Evolutionary conservation across 2,888 invertebrate genomes (phyloP).

Genomic region (Hirtodrosophila alboralis): DNA sequence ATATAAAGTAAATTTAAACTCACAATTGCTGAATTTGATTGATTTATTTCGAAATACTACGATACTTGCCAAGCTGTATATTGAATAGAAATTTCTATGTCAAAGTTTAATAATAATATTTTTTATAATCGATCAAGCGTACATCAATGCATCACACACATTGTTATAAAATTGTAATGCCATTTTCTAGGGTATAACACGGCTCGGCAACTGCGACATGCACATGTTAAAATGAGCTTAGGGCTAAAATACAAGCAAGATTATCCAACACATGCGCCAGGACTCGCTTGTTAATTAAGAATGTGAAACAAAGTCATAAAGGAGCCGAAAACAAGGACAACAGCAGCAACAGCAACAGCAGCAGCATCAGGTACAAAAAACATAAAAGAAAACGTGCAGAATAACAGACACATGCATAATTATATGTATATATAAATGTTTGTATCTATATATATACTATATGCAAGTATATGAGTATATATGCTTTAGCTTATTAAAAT

Average conservation of each 20-base stretch:
- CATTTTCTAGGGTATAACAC: no score
- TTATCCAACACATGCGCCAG: conserved; percentile 62
- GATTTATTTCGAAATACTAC: no score
- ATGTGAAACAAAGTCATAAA: conserved; percentile 78
- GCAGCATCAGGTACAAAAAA: conserved; percentile 42
- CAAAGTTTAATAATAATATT: no score
- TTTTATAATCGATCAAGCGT: no score
- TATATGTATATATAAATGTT: conserved; percentile 6
- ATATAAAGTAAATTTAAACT: no score
- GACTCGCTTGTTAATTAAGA: conserved; percentile 75
- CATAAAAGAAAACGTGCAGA: conserved; percentile 36
- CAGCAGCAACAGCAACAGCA: conserved; percentile 11
- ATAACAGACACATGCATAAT: conserved; percentile 18
- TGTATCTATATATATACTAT: neutral
- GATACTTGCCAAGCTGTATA: no score
- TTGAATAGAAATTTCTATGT: no score
- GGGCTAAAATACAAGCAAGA: conserved; percentile 55
- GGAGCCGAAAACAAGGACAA: conserved; percentile 44
- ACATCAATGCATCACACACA: no score
- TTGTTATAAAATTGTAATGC: no score
- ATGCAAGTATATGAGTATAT: neutral
- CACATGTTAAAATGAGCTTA: conserved; percentile 49
- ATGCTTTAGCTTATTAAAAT: conserved; percentile 47
- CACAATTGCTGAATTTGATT: no score
- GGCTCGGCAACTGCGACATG: conserved; percentile 31